Percentiles rank a stretch among this genome's conserved stretches.
These are phyloP conservation scores for Tethea ocularis DNA, from an alignment of 2,888 invertebrate species.

Conservation along the genomic window DNA sequence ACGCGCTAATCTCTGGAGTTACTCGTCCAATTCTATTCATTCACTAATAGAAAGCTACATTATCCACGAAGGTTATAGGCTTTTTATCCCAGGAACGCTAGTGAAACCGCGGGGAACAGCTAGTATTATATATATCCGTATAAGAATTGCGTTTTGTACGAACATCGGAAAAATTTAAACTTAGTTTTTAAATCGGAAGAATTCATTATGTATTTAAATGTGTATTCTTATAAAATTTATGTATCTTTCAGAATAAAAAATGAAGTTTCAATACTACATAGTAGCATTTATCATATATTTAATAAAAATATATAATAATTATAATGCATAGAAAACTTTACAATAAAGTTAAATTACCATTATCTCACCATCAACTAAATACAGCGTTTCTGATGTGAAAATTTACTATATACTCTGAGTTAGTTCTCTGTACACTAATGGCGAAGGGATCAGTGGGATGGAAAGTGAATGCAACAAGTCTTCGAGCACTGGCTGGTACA, in stretches of 20 bases:
- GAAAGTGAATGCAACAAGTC: conserved; percentile 97
- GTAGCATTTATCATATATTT: conserved; percentile 32
- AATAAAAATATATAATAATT: conserved; percentile 10
- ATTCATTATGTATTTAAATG: too few species aligned
- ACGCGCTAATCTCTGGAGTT: too few species aligned
- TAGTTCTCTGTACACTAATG: conserved; percentile 96
- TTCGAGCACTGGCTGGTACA: conserved; percentile 87
- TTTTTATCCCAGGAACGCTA: too few species aligned
- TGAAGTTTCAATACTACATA: conserved; percentile 32
- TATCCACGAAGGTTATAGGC: too few species aligned
- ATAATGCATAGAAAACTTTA: conserved; percentile 3
- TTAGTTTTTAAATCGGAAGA: too few species aligned
- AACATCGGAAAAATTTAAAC: too few species aligned
- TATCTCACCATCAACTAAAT: conserved; percentile 54
- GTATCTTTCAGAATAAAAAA: neutral
- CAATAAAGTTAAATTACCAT: conserved; percentile 6
- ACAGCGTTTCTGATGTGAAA: conserved; percentile 92
- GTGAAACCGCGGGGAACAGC: too few species aligned
- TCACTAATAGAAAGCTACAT: too few species aligned
- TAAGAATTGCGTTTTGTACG: too few species aligned
- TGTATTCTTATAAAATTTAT: too few species aligned
- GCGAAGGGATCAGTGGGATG: conserved; percentile 98
- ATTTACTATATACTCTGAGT: conserved; percentile 96
- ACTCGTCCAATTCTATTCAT: too few species aligned
- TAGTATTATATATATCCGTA: too few species aligned